A percentile compares a stretch with the other conserved stretches of the same genome.
These are phyloP conservation scores for Teleogryllus oceanicus DNA, from an alignment of 2,888 invertebrate genomes.

Conservation along the genomic window DNA sequence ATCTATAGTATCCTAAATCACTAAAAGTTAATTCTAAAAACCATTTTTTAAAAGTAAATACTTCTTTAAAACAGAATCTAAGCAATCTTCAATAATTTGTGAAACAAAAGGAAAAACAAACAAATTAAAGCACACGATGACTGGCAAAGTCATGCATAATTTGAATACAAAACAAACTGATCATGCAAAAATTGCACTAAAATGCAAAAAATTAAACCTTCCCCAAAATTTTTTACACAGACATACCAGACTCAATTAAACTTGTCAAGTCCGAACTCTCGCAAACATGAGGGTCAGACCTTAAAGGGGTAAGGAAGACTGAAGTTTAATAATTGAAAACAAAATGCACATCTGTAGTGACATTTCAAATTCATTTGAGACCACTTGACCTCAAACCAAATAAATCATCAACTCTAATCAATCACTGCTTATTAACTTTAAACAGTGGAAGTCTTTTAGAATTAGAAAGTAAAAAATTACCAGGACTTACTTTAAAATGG, in stretches of 20 bases:
- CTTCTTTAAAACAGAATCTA: neutral
- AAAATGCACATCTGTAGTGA: too few species aligned
- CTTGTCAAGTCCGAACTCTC: too few species aligned
- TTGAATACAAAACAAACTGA: neutral
- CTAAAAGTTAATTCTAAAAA: neutral
- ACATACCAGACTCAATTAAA: too few species aligned
- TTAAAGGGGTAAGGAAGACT: too few species aligned
- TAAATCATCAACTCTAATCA: too few species aligned
- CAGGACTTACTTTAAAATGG: constrained; percentile 70
- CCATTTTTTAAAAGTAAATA: neutral
- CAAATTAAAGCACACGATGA: neutral
- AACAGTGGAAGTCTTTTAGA: too few species aligned
- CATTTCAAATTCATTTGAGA: too few species aligned
- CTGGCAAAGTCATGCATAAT: neutral
- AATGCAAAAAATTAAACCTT: neutral
- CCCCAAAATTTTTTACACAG: neutral
- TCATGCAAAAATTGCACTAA: neutral
- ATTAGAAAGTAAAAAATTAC: too few species aligned
- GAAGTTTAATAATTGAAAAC: too few species aligned
- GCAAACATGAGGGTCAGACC: too few species aligned
- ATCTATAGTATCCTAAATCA: neutral
- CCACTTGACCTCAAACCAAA: too few species aligned
- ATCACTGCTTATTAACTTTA: too few species aligned
- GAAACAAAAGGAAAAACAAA: neutral
- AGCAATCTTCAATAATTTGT: neutral